phyloP scores from a whole-genome alignment of 2,888 invertebrate species.

The Luffia ferchaultella region DNA sequence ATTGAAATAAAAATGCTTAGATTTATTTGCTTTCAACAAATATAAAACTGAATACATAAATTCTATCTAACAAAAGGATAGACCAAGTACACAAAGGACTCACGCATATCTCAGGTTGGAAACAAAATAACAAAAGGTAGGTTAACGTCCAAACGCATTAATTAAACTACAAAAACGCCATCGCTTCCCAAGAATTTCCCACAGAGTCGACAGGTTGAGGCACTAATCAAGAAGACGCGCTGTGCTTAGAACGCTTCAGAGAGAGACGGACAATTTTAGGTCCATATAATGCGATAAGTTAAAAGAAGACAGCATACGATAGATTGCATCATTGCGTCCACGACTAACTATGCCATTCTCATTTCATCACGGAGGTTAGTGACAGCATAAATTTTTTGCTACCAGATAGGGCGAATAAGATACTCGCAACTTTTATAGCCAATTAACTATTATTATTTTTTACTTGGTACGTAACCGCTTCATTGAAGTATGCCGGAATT shows the following conservation, averaged over 20 bases:
- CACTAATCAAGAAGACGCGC: constrained; percentile 33
- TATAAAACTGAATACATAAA: too few species aligned
- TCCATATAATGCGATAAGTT: constrained; percentile 3
- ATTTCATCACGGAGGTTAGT: constrained; percentile 8
- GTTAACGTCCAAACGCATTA: constrained; percentile 21
- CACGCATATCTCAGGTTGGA: constrained; percentile 13
- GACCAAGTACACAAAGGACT: constrained; percentile 6
- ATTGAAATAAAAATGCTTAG: too few species aligned
- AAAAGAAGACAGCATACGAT: constrained; percentile 5
- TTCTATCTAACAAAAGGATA: neutral
- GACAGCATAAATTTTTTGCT: constrained; percentile 6
- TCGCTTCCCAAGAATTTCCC: constrained; percentile 24
- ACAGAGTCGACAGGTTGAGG: constrained; percentile 16
- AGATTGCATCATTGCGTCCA: constrained; percentile 7
- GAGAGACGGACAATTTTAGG: constrained; percentile 17
- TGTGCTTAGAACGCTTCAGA: constrained; percentile 21
- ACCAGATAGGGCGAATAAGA: constrained; percentile 4
- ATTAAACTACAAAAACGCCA: constrained; percentile 32
- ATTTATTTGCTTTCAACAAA: too few species aligned
- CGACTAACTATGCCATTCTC: constrained; percentile 5
- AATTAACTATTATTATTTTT: constrained; percentile 14
- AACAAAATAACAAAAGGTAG: constrained; percentile 28
- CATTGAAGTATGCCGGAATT: neutral
- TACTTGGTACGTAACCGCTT: neutral
- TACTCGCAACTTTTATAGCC: constrained; percentile 14